Conservation (phyloP, 2,888 invertebrate species). For the Xestia rhomboidea region DNA sequence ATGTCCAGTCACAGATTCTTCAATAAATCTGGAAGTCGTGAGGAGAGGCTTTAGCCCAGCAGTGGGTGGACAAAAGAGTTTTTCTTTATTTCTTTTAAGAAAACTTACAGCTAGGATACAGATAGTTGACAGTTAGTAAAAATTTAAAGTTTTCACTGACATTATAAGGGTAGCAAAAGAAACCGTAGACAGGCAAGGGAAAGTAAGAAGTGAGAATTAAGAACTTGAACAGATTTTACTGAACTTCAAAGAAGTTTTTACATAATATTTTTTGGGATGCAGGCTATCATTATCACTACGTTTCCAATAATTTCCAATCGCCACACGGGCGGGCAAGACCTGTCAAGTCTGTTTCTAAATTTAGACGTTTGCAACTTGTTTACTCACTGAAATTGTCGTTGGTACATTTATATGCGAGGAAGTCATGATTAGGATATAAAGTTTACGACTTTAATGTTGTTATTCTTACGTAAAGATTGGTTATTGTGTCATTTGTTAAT, state of each 20-base stretch:
- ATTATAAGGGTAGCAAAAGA: too few relatives aligned
- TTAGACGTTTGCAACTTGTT: background rate
- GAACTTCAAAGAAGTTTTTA: too few relatives aligned
- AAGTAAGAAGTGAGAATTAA: too few relatives aligned
- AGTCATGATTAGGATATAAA: background rate
- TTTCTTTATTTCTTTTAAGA: too few relatives aligned
- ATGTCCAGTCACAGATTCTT: too few relatives aligned
- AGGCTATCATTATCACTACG: background rate
- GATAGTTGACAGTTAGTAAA: too few relatives aligned
- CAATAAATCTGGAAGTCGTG: background rate
- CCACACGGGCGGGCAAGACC: background rate
- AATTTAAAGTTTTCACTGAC: too few relatives aligned
- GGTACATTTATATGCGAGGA: background rate
- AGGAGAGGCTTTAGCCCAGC: background rate
- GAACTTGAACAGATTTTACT: too few relatives aligned
- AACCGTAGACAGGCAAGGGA: too few relatives aligned
- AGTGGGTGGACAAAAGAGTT: background rate
- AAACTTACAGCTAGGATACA: too few relatives aligned
- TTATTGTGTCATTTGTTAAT: background rate
- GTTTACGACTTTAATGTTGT: background rate
- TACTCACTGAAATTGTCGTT: background rate
- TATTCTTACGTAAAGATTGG: background rate
- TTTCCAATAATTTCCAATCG: background rate
- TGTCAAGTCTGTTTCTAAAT: background rate
- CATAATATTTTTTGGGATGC: too few relatives aligned